A percentile compares a stretch with the other conserved stretches of the same genome.
Evolutionary conservation across 2,888 invertebrate genomes (phyloP).

Genomic region (Dione vanillae): DNA sequence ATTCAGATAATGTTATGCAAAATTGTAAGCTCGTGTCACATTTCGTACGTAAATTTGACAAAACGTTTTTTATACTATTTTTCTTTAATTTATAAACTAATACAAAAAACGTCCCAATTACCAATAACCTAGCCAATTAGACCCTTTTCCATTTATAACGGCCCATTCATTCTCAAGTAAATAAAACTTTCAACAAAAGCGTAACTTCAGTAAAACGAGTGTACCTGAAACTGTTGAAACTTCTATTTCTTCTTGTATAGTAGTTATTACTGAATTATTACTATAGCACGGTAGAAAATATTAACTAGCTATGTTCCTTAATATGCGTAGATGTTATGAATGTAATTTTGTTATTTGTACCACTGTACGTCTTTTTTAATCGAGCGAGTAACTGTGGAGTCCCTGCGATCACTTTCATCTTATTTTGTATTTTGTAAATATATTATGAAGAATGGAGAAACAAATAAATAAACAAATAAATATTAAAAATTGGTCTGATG

Average conservation of each 20-base stretch:
- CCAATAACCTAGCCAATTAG: neutral
- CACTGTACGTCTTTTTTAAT: conserved; percentile 50
- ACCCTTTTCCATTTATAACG: conserved; percentile 36
- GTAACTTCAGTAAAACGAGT: conserved; percentile 50
- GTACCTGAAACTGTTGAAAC: conserved; percentile 63
- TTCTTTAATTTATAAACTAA: no score
- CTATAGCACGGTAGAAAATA: conserved; percentile 72
- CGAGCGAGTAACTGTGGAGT: conserved; percentile 38
- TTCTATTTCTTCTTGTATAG: conserved; percentile 74
- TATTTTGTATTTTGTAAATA: conserved; percentile 80
- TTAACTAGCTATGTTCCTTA: conserved; percentile 78
- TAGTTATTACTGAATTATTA: conserved; percentile 64
- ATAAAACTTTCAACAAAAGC: neutral
- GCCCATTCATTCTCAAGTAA: neutral
- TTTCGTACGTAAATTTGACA: no score
- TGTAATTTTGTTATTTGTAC: conserved; percentile 67
- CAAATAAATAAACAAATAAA: conserved; percentile 75
- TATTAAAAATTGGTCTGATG: conserved; percentile 39
- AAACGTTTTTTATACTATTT: no score
- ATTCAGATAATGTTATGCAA: no score
- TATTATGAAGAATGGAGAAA: conserved; percentile 70
- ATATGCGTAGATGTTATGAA: conserved; percentile 62
- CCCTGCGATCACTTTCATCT: conserved; percentile 49
- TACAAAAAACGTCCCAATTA: neutral
- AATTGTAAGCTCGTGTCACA: no score